These are phyloP conservation scores for Onychomys torridus DNA, from an alignment of 2,797 vertebrate species.

Conservation along the genomic window DNA sequence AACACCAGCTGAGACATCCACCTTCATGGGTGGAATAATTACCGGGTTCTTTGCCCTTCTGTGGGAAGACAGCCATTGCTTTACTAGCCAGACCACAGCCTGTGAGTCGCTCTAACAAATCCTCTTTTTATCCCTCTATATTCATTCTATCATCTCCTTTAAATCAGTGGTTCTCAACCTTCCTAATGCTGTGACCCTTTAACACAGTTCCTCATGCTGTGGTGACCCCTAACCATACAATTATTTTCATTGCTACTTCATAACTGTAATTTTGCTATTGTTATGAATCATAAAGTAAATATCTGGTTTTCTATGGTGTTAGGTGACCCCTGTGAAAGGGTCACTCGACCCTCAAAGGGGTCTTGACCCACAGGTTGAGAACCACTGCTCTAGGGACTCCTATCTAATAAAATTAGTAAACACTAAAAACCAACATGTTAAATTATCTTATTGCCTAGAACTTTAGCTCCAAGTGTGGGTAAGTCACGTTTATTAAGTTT, in stretches of 20 bases:
- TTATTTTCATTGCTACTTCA: not conserved
- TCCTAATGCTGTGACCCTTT: not conserved
- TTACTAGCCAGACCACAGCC: not conserved
- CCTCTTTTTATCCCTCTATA: not conserved
- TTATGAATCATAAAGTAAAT: not conserved
- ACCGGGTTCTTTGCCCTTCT: not conserved
- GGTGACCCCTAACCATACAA: not conserved
- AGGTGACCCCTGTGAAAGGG: not conserved
- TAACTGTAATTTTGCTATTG: not conserved
- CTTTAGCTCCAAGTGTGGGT: not conserved
- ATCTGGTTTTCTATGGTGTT: not conserved
- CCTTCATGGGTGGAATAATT: not conserved
- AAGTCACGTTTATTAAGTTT: conserved; percentile 29
- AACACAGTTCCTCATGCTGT: not conserved
- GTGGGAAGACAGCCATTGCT: not conserved
- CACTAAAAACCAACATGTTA: conserved; percentile 22
- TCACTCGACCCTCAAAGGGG: not conserved
- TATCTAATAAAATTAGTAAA: not conserved
- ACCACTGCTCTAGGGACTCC: not conserved
- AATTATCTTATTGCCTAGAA: conserved; percentile 40
- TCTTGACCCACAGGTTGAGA: not conserved
- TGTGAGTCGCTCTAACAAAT: not conserved
- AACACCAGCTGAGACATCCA: not conserved
- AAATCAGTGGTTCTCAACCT: not conserved
- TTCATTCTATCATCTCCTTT: not conserved